Conservation (phyloP, 2,113 vertebrate species). For the Anas platyrhynchos region DNA sequence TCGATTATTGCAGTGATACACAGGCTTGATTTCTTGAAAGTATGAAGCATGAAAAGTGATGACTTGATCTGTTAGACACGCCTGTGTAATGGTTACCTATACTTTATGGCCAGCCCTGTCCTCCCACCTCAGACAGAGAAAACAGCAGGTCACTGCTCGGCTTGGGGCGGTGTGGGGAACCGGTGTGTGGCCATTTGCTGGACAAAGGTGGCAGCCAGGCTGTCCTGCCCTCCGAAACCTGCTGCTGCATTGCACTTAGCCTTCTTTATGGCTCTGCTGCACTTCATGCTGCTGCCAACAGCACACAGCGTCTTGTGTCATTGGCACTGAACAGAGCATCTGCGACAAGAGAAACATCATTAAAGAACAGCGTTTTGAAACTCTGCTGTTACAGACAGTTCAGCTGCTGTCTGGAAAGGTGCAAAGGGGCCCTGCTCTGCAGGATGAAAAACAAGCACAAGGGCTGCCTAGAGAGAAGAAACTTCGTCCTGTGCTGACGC, state of each 20-base stretch:
- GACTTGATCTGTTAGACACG: neutral
- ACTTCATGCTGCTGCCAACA: neutral
- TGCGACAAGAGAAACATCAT: neutral
- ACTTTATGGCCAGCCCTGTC: neutral
- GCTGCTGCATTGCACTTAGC: neutral
- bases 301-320: fast-evolving
- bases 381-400: neutral
- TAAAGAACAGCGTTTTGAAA: neutral
- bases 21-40: neutral
- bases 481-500: neutral
- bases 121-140: neutral
- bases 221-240: neutral
- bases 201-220: neutral
- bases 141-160: neutral
- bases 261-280: neutral
- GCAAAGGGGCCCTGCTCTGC: neutral
- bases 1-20: neutral
- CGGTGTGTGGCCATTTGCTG: too few relatives aligned
- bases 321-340: neutral
- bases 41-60: neutral
- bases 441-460: neutral
- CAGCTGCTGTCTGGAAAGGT: neutral
- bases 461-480: constrained; percentile 8
- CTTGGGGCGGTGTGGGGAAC: neutral
- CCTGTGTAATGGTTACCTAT: fast-evolving